Conservation (phyloP, 2,113 vertebrate species). For the Misgurnus anguillicaudatus region DNA sequence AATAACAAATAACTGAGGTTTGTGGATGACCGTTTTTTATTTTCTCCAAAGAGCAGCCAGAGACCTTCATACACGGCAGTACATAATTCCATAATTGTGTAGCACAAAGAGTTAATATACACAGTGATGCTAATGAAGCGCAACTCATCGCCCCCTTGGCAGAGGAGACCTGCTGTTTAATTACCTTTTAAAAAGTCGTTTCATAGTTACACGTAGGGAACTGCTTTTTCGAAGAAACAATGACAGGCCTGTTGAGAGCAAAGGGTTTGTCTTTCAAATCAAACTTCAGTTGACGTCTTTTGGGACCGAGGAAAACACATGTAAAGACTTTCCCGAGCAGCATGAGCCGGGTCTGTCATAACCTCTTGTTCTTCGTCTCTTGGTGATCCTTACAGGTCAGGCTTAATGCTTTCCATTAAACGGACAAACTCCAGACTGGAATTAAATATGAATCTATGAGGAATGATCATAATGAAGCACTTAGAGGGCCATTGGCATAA, state of each 20-base stretch:
- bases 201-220: constrained; percentile 64
- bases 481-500: constrained; percentile 66
- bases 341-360: constrained; percentile 38
- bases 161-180: constrained; percentile 77
- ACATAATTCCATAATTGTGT: constrained; percentile 58
- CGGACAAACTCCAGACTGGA: constrained; percentile 52
- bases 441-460: constrained; percentile 59
- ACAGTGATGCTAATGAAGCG: constrained; percentile 61
- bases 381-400: constrained; percentile 45
- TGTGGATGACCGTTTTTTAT: not conserved
- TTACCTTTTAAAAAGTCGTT: constrained; percentile 79
- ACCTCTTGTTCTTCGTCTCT: constrained; percentile 44
- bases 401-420: constrained; percentile 61
- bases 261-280: constrained; percentile 62
- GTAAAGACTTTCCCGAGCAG: constrained; percentile 52
- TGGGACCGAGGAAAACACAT: constrained; percentile 40
- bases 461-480: constrained; percentile 63
- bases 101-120: constrained; percentile 61
- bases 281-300: constrained; percentile 39
- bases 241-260: constrained; percentile 79
- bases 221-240: constrained; percentile 71
- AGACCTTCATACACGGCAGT: constrained; percentile 45
- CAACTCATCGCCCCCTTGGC: constrained; percentile 71
- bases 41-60: constrained; percentile 46
- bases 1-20: constrained; percentile 14